Evolutionary conservation across 2,113 vertebrate species (phyloP), one percentile per base, ranked within the genome.

Genomic region (Galemys pyrenaicus): DNA sequence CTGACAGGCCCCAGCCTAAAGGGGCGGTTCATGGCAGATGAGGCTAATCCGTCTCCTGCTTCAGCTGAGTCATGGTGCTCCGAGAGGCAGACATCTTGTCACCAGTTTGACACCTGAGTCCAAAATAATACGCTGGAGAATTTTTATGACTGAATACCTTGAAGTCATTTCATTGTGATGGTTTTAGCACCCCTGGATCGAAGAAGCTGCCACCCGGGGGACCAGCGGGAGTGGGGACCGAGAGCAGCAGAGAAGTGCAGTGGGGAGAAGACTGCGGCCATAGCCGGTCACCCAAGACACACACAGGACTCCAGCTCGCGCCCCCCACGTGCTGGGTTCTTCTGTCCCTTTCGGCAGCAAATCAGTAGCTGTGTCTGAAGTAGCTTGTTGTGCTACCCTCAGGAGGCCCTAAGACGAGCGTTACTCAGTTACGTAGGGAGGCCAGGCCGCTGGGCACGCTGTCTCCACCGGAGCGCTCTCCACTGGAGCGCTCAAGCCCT

Each of bases 51-150:
- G 32, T 19, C 26, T 1, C 22, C 19, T 26, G 28, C 49, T 62
- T 74, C 49, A 20, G 35, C 41, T 30, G 0, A 11, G 3, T 28
- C 65, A 10, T 0, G 0, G 8, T 28, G 35, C 3, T 74, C 13
- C n/a, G 15, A 62, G 60, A 44, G 7, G 44, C 44, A 39, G 15
- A 96, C 97, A 97, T 35, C 17, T 51, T 65, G 28, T 5, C 39
- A 35, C 37, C 39, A 5, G 3, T 19, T 73, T 79, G 16, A 85
- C 84, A 84, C 44, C 2, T 15, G 30, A 56, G 37, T 74, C 35
- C 68, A 44, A 19, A 51, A 22, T 44, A 35, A 7, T 20, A 19
- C 16, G 4, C 44, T 3, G 6, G 68, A 64, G 24, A 39, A 15
- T 49, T 91, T 35, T 60, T 62, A 17, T 16, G 41, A 1, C 35